These are phyloP conservation scores for Temnothorax unifasciatus DNA, from an alignment of 2,888 invertebrate species.

Conservation along the genomic window DNA sequence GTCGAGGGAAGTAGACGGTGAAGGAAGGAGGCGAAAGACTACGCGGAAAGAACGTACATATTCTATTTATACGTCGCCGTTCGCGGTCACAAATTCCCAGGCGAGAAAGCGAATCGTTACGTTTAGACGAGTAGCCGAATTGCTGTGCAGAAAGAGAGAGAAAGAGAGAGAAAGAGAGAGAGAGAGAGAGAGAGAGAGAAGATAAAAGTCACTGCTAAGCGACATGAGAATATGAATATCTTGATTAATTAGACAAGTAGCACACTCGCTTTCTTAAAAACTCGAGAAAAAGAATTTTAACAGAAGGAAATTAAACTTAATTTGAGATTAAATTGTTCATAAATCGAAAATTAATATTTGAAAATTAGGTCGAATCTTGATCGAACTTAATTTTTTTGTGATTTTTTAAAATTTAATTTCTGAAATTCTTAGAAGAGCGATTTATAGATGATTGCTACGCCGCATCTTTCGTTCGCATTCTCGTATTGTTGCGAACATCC, in stretches of 20 bases:
- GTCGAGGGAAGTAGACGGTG: not conserved
- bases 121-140: conserved; percentile 22
- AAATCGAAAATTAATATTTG: not conserved
- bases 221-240: not conserved
- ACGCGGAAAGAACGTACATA: conserved; percentile 53
- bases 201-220: not conserved
- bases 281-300: not conserved
- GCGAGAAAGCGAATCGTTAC: conserved; percentile 72
- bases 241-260: not conserved
- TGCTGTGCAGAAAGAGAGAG: not conserved
- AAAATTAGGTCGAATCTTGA: not conserved
- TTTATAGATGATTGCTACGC: not conserved
- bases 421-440: not conserved
- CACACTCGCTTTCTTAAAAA: not conserved
- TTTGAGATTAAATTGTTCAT: not conserved
- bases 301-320: not conserved
- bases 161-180: not conserved
- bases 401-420: not conserved
- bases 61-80: conserved; percentile 67
- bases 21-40: conserved; percentile 14
- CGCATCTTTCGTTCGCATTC: not conserved
- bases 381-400: not conserved
- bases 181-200: not conserved
- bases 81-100: conserved; percentile 63
- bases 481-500: not conserved